phyloP scores from a whole-genome alignment of 1,140 invertebrate genomes.

The Pygmarrhopalites habei region DNA sequence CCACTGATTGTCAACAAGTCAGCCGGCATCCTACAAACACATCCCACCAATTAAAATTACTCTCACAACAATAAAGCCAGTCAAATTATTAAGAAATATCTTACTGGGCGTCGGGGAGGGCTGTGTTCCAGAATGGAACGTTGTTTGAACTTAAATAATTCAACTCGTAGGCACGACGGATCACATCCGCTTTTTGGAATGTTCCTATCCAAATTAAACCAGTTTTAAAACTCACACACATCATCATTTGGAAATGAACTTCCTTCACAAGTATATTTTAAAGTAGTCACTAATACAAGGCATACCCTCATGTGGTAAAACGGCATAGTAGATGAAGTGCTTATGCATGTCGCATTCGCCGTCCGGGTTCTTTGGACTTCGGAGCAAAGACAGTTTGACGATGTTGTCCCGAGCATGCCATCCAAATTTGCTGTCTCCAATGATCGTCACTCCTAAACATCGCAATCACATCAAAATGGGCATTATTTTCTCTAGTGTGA shows the following conservation, averaged over 20 bases:
- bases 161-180: conserved; percentile 27
- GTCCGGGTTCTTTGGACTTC: conserved; percentile 51
- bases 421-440: conserved; percentile 50
- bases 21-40: conserved; percentile 14
- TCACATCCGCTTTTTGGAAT: conserved; percentile 30
- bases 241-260: too few species aligned
- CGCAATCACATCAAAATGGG: too few species aligned
- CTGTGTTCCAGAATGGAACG: conserved; percentile 13
- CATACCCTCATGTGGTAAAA: conserved; percentile 51
- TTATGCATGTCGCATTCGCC: conserved; percentile 48
- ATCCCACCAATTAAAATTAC: not conserved
- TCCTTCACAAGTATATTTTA: too few species aligned
- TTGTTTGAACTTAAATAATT: conserved; percentile 30
- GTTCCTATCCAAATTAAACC: too few species aligned
- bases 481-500: too few species aligned
- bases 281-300: too few species aligned
- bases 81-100: too few species aligned
- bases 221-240: too few species aligned
- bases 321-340: conserved; percentile 49
- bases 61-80: not conserved
- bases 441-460: conserved; percentile 48
- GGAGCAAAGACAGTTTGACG: conserved; percentile 48
- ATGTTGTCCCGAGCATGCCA: conserved; percentile 47
- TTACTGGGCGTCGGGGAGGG: not conserved
- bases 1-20: conserved; percentile 29